A percentile compares a stretch with the other conserved stretches of the same genome.
Evolutionary conservation across 2,113 vertebrate genomes (phyloP).

Genomic region (Pangasianodon hypophthalmus): DNA sequence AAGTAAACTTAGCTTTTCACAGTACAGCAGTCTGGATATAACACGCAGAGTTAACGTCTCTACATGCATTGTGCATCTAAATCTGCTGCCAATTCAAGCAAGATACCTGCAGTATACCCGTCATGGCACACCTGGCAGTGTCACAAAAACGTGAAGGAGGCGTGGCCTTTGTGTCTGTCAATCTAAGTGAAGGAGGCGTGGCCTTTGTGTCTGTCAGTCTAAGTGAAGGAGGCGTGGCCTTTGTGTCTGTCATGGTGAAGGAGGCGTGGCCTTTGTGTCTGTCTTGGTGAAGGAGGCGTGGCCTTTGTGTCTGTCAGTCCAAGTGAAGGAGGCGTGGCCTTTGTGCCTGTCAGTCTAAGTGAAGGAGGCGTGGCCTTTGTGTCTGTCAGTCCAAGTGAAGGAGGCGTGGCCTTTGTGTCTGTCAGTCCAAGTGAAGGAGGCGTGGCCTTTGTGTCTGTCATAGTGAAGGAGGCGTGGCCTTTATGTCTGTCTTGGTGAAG

Average conservation of each 20-base stretch:
- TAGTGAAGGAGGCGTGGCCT: not conserved
- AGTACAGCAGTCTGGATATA: not conserved
- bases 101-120: too few species aligned
- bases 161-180: not conserved
- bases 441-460: not conserved
- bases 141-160: not conserved
- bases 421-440: not conserved
- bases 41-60: too few species aligned
- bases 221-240: not conserved
- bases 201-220: too few species aligned
- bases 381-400: not conserved
- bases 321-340: not conserved
- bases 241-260: not conserved
- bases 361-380: not conserved
- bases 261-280: not conserved
- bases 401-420: not conserved
- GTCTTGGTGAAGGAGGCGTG: not conserved
- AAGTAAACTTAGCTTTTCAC: not conserved
- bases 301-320: not conserved
- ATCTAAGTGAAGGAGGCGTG: too few species aligned
- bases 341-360: not conserved
- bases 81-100: too few species aligned
- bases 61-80: too few species aligned
- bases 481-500: not conserved
- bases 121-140: too few species aligned